These are phyloP conservation scores for Fundulus diaphanus DNA, from an alignment of 2,797 vertebrate genomes.

Conservation along the genomic window DNA sequence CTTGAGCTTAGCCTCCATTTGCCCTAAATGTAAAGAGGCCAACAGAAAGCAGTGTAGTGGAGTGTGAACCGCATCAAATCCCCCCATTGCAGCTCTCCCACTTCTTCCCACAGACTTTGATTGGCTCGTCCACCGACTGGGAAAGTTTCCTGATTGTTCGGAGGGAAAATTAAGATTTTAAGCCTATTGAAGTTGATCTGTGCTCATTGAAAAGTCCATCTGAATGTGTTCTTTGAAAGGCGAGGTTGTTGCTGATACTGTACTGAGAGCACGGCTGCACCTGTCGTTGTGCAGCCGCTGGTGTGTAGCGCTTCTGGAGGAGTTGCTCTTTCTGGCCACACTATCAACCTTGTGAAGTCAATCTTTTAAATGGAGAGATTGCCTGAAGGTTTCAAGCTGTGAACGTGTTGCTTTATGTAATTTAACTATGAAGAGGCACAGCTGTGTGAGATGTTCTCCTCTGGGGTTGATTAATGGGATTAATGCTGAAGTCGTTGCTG, in stretches of 20 bases:
- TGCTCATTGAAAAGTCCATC: constrained; percentile 80
- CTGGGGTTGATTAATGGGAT: background rate
- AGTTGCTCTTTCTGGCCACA: background rate
- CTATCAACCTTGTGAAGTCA: background rate
- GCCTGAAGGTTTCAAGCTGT: background rate
- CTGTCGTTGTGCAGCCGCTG: constrained; percentile 58
- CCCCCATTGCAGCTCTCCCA: constrained; percentile 64
- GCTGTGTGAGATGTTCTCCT: background rate
- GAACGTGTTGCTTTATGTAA: no score
- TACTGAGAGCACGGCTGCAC: constrained; percentile 60
- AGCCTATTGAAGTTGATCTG: constrained; percentile 86
- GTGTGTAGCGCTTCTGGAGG: constrained; percentile 43
- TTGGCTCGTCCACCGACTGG: constrained; percentile 78
- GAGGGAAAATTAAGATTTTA: constrained; percentile 85
- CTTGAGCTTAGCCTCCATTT: constrained; percentile 75
- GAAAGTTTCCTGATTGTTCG: constrained; percentile 83
- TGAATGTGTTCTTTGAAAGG: constrained; percentile 79
- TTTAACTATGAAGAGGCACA: background rate
- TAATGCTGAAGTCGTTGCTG: background rate
- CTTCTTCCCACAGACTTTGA: constrained; percentile 80
- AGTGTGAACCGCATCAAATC: constrained; percentile 88
- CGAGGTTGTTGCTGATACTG: constrained; percentile 68
- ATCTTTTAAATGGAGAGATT: background rate
- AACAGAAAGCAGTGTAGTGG: constrained; percentile 81
- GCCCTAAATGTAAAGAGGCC: constrained; percentile 78